Base-by-base conservation (phyloP, 2,113 vertebrate species). In the Tenrec ecaudatus region DNA sequence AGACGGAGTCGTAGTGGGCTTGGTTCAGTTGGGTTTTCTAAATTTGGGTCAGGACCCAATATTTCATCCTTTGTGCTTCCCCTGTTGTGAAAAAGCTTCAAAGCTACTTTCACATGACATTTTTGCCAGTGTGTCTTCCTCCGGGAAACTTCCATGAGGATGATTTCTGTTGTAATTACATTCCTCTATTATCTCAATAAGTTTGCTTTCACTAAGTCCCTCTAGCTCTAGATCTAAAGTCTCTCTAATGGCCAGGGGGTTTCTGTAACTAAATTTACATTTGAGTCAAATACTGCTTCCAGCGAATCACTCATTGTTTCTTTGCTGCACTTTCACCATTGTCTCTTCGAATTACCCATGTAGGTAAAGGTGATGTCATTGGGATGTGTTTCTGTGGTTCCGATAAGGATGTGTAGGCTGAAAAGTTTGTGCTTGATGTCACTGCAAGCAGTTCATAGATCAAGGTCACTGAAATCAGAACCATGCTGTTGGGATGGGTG, bases 1-100 rank as follows among this genome's bases (percentile, higher is more conserved):
- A 53, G 47, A 53, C 47, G 11, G 47, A 10, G 9, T 53, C 6
- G 12, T 10, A 53, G 47, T 53, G 47, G 47, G 12, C 11, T 53
- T 53, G 12, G 47, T 12, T 53, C 11, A 53, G 9, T 53, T 53
- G 11, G 12, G 47, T 62, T 82, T 84, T 80, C 84, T 60, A 81
- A 86, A 58, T 80, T 33, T 93, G 68, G 66, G 84, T 91, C 38
- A 14, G 38, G 40, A 62, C 83, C 82, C 76, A 93, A 43, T 3
- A 79, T 57, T 78, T 36, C 69, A 25, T 62, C 36, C 62, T 89
- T 82, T 22, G 1, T 85, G 47, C 25, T 64, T 75, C 93, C 36
- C 29, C 12, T 47, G 25, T 82, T 95, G 75, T 90, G 92, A 95
- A 94, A 95, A 76, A 58, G 27, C 75, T 90, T n/a, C 47, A 89